Evolutionary conservation across 1,140 invertebrate species (phyloP).

Genomic region (Druon quercuslanigerum): DNA sequence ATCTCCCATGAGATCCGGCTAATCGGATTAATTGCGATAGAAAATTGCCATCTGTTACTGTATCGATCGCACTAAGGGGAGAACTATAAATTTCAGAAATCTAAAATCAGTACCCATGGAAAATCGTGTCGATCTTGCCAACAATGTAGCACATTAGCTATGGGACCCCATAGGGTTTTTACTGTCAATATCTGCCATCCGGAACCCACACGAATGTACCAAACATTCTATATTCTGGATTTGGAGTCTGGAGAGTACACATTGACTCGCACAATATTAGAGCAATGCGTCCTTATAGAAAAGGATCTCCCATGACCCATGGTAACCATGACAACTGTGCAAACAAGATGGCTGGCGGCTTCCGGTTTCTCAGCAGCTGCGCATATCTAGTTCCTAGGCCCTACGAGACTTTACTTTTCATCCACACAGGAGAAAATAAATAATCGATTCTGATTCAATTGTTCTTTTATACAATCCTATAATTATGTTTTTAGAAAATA

Average conservation of each 20-base stretch:
- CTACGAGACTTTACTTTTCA: constrained; percentile 42
- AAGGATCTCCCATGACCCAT: constrained; percentile 63
- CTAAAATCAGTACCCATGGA: constrained; percentile 66
- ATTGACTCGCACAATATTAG: constrained; percentile 31
- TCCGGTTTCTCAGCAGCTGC: constrained; percentile 74
- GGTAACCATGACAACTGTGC: constrained; percentile 74
- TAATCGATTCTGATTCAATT: constrained; percentile 35
- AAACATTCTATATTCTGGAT: neutral
- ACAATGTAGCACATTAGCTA: constrained; percentile 62
- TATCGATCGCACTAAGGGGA: constrained; percentile 9
- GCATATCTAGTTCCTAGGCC: constrained; percentile 73
- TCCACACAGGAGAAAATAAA: constrained; percentile 26
- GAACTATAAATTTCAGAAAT: constrained; percentile 71
- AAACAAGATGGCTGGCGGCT: constrained; percentile 75
- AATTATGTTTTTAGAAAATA: no score
- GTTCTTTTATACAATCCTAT: neutral
- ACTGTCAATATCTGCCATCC: constrained; percentile 25
- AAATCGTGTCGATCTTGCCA: constrained; percentile 54
- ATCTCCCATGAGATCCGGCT: constrained; percentile 33
- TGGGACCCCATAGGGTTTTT: constrained; percentile 56
- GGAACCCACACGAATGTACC: constrained; percentile 27
- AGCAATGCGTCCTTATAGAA: constrained; percentile 55
- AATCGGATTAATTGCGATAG: constrained; percentile 40
- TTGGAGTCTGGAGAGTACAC: neutral
- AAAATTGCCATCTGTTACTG: constrained; percentile 19